A percentile compares a stretch with the other conserved stretches of the same genome.
Conservation (phyloP, 2,113 vertebrate species). For the Epinephelus lanceolatus region DNA sequence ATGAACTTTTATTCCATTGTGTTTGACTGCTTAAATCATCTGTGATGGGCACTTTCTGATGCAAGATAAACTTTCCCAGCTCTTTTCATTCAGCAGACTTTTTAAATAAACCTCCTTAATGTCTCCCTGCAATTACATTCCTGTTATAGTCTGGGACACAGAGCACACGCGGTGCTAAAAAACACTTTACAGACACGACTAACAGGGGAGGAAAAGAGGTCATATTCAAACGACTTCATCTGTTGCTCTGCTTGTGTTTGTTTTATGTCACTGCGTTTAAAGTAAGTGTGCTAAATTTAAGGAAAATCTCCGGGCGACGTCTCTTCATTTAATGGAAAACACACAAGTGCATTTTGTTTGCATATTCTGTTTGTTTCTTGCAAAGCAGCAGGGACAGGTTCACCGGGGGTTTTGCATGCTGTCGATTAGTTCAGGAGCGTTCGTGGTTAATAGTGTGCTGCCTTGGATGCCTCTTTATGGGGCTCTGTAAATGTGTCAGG, state of each 20-base stretch:
- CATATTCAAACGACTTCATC: slow-evolving; percentile 16
- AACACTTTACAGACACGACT: slow-evolving; percentile 5
- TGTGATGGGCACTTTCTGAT: not conserved
- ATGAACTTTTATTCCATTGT: slow-evolving; percentile 1
- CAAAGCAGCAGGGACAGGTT: slow-evolving; percentile 1
- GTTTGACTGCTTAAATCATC: not conserved
- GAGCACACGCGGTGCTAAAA: not conserved
- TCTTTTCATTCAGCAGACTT: not conserved
- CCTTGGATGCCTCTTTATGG: slow-evolving; percentile 38
- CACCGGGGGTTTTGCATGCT: slow-evolving; percentile 11
- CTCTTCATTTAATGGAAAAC: slow-evolving; percentile 12
- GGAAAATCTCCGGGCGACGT: slow-evolving; percentile 2
- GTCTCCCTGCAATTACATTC: not conserved
- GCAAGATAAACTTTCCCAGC: not conserved
- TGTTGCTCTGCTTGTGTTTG: slow-evolving; percentile 13
- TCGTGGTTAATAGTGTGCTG: slow-evolving; percentile 39
- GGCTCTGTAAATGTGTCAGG: slow-evolving; percentile 67
- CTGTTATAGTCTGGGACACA: not conserved
- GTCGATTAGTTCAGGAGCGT: slow-evolving; percentile 31
- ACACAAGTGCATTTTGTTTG: slow-evolving; percentile 33
- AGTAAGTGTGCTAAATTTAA: not conserved
- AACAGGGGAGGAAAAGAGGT: slow-evolving; percentile 22
- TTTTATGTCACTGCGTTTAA: not conserved
- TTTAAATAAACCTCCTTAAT: not conserved
- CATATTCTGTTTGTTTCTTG: slow-evolving; percentile 18